Percentiles rank a stretch among this genome's conserved stretches.
Conservation (phyloP, 2,113 vertebrate genomes). For the Panthera uncia region DNA sequence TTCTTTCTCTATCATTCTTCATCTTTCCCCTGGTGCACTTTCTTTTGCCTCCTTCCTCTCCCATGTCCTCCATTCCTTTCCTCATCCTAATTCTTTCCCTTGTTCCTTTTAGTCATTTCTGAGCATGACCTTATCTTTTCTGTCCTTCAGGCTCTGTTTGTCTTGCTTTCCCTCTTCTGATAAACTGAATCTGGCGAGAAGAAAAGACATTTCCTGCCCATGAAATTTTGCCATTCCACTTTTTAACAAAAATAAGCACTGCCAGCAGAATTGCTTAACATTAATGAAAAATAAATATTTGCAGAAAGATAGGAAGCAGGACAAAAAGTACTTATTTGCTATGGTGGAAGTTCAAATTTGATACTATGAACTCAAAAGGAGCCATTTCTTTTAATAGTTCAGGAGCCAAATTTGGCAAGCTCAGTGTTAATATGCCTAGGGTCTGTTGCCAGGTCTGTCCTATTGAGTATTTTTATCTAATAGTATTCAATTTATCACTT, state of each 20-base stretch:
- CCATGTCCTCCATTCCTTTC: not conserved
- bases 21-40: not conserved
- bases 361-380: slow-evolving; percentile 3
- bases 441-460: not conserved
- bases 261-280: slow-evolving; percentile 49
- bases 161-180: slow-evolving; percentile 39
- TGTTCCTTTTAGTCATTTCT: not conserved
- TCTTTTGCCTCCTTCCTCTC: not conserved
- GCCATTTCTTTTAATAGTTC: not conserved
- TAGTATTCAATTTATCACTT: not conserved
- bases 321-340: slow-evolving; percentile 53
- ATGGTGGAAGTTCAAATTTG: slow-evolving; percentile 40
- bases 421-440: not conserved
- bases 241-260: slow-evolving; percentile 64
- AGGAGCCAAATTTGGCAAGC: not conserved
- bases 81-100: not conserved
- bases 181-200: not conserved
- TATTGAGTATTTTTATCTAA: not conserved
- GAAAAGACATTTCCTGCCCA: slow-evolving; percentile 35
- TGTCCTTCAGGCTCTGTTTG: not conserved
- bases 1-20: not conserved
- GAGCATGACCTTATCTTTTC: not conserved
- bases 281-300: slow-evolving; percentile 68
- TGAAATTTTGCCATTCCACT: slow-evolving; percentile 34
- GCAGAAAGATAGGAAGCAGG: slow-evolving; percentile 44